Conservation (phyloP, 2,888 invertebrate species). For the Uropetala carovei region DNA sequence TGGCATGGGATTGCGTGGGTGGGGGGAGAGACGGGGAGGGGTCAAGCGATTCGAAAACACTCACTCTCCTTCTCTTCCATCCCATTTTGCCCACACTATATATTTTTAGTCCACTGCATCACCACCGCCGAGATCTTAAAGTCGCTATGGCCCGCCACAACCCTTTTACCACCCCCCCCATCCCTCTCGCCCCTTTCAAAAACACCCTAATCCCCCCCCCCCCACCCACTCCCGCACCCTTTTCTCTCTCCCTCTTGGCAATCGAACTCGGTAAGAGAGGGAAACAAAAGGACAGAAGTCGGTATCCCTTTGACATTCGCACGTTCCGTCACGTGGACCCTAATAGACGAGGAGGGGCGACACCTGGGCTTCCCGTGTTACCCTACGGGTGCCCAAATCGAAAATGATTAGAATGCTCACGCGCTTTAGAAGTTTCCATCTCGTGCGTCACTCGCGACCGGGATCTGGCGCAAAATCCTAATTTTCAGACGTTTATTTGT, state of each 20-base stretch:
- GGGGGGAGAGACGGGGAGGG: background rate
- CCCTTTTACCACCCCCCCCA: background rate
- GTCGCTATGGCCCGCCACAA: background rate
- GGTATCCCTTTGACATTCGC: background rate
- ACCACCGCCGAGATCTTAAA: slow-evolving; percentile 1
- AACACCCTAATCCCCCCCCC: background rate
- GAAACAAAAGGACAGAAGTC: background rate
- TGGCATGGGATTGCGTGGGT: background rate
- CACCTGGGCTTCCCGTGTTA: too few relatives aligned
- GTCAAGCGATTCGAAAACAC: background rate
- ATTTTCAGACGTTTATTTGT: too few relatives aligned
- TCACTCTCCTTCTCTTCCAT: background rate
- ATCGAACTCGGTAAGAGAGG: background rate
- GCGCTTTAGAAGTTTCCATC: too few relatives aligned
- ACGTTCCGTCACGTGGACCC: too few relatives aligned
- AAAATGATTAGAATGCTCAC: too few relatives aligned
- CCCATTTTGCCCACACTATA: background rate
- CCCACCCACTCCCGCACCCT: background rate
- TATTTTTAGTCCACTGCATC: slow-evolving; percentile 32
- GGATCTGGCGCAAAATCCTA: too few relatives aligned
- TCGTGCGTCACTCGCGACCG: too few relatives aligned
- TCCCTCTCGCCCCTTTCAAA: background rate
- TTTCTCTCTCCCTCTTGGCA: background rate
- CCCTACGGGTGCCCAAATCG: too few relatives aligned
- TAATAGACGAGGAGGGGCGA: too few relatives aligned